Evolutionary conservation across 2,113 vertebrate genomes (phyloP), one percentile per base, ranked within the genome.

Genomic region (Channa argus): DNA sequence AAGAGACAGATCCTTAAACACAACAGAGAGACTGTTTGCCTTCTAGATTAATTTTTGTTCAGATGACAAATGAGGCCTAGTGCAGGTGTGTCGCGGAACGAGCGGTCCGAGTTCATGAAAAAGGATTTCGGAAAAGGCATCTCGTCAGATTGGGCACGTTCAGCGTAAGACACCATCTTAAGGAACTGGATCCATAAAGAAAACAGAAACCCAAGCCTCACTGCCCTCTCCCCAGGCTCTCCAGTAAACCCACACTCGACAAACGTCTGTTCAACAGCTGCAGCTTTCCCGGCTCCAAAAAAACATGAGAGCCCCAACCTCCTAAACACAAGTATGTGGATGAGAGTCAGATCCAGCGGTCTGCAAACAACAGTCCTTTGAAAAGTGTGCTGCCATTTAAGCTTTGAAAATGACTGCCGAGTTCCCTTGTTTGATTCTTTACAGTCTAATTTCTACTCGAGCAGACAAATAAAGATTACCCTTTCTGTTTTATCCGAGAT

Each of bases 221-320:
- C 62, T 69, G 65, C 80, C 47, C 76, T 80, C 63, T 88, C 82
- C 71, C 78, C 75, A 0, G 49, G 67, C 74, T 77, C 84, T 78
- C 63, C 73, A 72, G 86, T 82, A 78, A 86, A 90, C 63, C 82
- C 50, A 8, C 36, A 68, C 58, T 83, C 76, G 38, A 82, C 76
- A 82, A 82, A 80, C 79, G 88, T 83, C 88, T 92, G 88, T 56
- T 83, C 81, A 66, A 90, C 91, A 93, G 92, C 91, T 93, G 93
- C 84, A 65, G 62, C 36, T 45, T 43, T 79, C 75, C 60, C 54
- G 8, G 68, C 71, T 88, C 84, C 78, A 74, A 82, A 81, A 24
- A 83, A 83, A 83, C 77, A 77, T 6, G 5, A 74, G 75, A 53
- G 69, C 63, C 67, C 87, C 85, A 87, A 88, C 66, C 85, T 85